Evolutionary conservation across 2,113 vertebrate genomes (phyloP).

Genomic region (Xenus cinereus): DNA sequence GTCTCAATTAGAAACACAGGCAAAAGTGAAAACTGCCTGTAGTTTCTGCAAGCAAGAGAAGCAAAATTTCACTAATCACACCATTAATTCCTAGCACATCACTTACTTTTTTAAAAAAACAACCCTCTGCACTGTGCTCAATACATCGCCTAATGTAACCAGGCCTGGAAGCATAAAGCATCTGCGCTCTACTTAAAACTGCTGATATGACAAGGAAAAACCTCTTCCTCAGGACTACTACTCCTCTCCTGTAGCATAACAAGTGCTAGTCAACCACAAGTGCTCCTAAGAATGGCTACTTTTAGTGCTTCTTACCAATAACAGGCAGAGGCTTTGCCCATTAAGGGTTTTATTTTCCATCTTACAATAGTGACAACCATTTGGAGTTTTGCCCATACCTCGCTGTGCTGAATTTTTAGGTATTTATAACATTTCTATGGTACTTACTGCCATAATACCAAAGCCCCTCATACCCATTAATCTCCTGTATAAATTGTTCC

Average conservation of each 20-base stretch:
- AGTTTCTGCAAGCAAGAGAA: neutral
- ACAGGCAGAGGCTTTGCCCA: conserved; percentile 61
- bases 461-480: conserved; percentile 43
- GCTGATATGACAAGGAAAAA: conserved; percentile 57
- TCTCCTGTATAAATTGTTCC: conserved; percentile 36
- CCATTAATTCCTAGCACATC: neutral
- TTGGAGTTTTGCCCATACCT: conserved; percentile 41
- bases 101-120: neutral
- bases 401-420: conserved; percentile 34
- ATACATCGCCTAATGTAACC: neutral
- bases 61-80: neutral
- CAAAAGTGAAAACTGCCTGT: neutral
- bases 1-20: neutral
- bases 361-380: neutral
- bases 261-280: conserved; percentile 56
- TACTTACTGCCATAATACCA: conserved; percentile 9
- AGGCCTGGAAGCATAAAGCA: conserved; percentile 22
- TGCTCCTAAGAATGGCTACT: conserved; percentile 59
- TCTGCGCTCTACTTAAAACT: conserved; percentile 33
- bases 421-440: conserved; percentile 63
- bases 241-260: conserved; percentile 9
- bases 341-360: conserved; percentile 57
- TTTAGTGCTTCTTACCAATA: conserved; percentile 63
- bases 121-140: neutral
- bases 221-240: conserved; percentile 51